Base-by-base conservation (phyloP, 1,140 invertebrate genomes). In the Drosophila serrata region DNA sequence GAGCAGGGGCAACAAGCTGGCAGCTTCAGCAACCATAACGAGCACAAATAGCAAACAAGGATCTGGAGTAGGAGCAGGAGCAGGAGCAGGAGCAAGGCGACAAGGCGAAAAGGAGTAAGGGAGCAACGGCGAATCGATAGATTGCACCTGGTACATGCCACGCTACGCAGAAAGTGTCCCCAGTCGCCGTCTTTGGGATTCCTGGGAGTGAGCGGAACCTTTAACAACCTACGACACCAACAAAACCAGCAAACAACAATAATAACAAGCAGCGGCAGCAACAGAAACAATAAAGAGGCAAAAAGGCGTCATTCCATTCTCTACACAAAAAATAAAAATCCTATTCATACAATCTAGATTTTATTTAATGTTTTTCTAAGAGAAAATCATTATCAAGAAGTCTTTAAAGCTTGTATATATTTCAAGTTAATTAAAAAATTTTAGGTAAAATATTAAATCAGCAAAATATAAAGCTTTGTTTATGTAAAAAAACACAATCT, bases 41-140 rank as follows among this genome's bases (percentile, higher is more conserved):
- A 87, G 82, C 75, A 82, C 79, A 78, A 87, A 85, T 87, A 87
- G 84, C 82, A 81, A 85, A 85, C 82, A 87, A 78, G 75, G 64
- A 60, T 39, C 39, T 35, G 62, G n/a, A 33, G 15, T 9, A 19
- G 37, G 35, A 55, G 53, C 45, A 51, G 31, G 31, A 40, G 31
- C 15, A 33, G 65, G 22, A 48, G 40, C 31, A 22, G 58, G 22
- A 33, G 39, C 31, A 33, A 56, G 55, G 40, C 55, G 46, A 33
- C 27, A 61, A 42, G 61, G 56, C 37, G 61, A 42, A 15, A 61
- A 61, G 56, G 61, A 61, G 61, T 17, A n/a, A 39, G 19, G 51
- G 60, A 62, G 48, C 8, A 60, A 63, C 53, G 46, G 76, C 43
- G 84, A 90, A 90, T 90, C 85, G 85, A 90, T 90, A 90, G 85